phyloP scores from a whole-genome alignment of 2,888 invertebrate species.

The Apotomis betuletana region DNA sequence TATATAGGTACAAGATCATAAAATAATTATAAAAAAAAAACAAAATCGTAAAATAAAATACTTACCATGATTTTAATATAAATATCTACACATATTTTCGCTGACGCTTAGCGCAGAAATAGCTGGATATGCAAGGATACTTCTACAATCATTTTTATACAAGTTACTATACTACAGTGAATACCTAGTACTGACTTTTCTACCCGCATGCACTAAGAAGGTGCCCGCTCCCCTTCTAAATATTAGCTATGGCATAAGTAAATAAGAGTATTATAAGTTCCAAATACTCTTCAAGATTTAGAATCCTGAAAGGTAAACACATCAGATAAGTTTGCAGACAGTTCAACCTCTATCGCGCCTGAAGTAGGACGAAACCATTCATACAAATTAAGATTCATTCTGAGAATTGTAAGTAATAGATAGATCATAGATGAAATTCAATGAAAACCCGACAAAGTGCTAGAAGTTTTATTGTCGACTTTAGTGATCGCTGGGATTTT shows the following conservation, averaged over 20 bases:
- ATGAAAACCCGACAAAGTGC: slow-evolving; percentile 8
- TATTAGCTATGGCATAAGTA: background rate
- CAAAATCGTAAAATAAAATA: no score
- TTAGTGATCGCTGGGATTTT: background rate
- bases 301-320: slow-evolving; percentile 16
- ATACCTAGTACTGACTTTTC: no score
- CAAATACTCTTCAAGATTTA: slow-evolving; percentile 1
- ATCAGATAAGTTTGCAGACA: slow-evolving; percentile 34
- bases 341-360: slow-evolving; percentile 19
- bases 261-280: background rate
- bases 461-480: background rate
- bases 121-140: no score
- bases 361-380: slow-evolving; percentile 6
- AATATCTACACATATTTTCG: no score
- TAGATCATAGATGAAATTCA: slow-evolving; percentile 15
- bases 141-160: no score
- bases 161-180: no score
- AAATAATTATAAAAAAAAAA: no score
- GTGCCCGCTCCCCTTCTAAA: background rate
- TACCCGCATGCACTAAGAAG: background rate
- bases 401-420: background rate
- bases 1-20: no score
- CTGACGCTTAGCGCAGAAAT: no score
- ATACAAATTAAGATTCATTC: slow-evolving; percentile 10
- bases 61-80: no score